Conservation (phyloP, 2,797 vertebrate species). For the Paedocypris micromegethes region DNA sequence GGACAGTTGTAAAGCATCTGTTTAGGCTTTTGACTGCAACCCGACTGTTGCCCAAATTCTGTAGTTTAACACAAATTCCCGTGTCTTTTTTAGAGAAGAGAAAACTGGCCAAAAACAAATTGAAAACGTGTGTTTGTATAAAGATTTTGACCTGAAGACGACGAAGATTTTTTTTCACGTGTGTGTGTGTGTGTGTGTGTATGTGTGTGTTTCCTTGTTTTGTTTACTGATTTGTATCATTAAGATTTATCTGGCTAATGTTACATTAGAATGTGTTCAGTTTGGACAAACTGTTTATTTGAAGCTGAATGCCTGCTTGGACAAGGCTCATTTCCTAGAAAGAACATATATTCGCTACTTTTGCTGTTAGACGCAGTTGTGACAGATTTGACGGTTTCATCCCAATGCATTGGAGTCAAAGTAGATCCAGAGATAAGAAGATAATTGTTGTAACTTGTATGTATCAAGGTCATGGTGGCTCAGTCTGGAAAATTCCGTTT, state of each 20-base stretch:
- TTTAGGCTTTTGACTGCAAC: no score
- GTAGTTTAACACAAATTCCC: no score
- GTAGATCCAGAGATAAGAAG: conserved; percentile 60
- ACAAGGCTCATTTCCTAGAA: conserved; percentile 39
- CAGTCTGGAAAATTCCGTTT: conserved; percentile 40
- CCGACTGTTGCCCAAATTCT: no score
- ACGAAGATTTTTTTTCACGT: no score
- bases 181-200: background rate
- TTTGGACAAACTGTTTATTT: conserved; percentile 43
- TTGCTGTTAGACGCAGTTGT: conserved; percentile 45
- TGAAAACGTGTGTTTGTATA: no score
- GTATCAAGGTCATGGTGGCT: conserved; percentile 53
- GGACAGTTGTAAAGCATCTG: no score
- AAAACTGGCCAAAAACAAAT: no score
- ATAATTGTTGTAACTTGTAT: conserved; percentile 65
- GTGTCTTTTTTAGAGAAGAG: no score
- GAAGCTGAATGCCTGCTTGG: conserved; percentile 33
- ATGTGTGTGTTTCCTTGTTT: conserved; percentile 35
- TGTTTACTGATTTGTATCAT: conserved; percentile 40
- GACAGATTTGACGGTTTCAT: conserved; percentile 61
- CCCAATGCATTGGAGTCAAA: conserved; percentile 55
- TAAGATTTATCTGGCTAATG: conserved; percentile 37
- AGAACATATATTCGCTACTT: background rate
- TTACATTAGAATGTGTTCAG: conserved; percentile 44
- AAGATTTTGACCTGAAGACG: no score